Conservation (phyloP, 2,888 invertebrate species). For the Caenorhabditis zanzibari region DNA sequence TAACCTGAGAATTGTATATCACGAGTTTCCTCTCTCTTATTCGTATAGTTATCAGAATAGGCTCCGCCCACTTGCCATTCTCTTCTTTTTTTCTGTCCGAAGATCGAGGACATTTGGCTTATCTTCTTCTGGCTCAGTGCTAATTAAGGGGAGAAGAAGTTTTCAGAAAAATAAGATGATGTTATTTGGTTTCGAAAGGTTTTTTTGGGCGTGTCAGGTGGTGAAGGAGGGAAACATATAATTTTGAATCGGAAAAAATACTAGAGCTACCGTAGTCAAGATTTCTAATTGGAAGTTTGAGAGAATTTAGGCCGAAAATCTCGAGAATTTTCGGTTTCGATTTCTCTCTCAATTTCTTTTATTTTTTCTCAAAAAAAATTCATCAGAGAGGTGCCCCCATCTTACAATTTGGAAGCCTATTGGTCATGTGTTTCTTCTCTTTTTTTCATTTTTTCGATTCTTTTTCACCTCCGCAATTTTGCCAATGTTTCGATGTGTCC, state of each 20-base stretch:
- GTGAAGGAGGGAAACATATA: too few relatives aligned
- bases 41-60: constrained; percentile 11
- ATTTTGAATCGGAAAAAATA: too few relatives aligned
- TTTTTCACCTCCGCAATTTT: constrained; percentile 22
- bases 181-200: too few relatives aligned
- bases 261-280: too few relatives aligned
- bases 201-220: too few relatives aligned
- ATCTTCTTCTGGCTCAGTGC: not conserved
- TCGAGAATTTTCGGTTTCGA: not conserved
- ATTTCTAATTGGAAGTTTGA: too few relatives aligned
- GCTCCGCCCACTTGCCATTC: not conserved
- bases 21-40: constrained; percentile 5
- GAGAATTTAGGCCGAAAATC: not conserved
- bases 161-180: too few relatives aligned
- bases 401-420: constrained; percentile 6
- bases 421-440: constrained; percentile 43
- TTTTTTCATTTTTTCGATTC: not conserved
- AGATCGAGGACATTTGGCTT: constrained; percentile 7
- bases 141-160: too few relatives aligned
- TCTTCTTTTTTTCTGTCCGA: too few relatives aligned
- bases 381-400: not conserved
- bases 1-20: constrained; percentile 2
- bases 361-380: too few relatives aligned
- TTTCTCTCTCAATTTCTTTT: constrained; percentile 1
- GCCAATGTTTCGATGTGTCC: constrained; percentile 1